A percentile compares a stretch with the other conserved stretches of the same genome.
These are phyloP conservation scores for Drosophila orosa DNA, from an alignment of 1,140 invertebrate genomes.

Conservation along the genomic window DNA sequence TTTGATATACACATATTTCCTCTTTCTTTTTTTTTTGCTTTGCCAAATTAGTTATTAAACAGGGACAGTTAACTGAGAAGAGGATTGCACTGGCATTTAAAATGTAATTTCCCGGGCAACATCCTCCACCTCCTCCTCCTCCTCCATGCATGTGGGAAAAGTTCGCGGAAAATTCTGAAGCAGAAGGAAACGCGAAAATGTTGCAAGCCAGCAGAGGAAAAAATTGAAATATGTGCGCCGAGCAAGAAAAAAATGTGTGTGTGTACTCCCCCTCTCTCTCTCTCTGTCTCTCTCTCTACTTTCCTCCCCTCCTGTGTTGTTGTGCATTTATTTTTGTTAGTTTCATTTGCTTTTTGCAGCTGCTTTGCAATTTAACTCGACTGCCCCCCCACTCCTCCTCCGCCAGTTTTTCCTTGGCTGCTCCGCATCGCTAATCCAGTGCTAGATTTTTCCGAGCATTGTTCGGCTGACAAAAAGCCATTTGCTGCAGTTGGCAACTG, in stretches of 20 bases:
- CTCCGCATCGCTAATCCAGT: slow-evolving; percentile 69
- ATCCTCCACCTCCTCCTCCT: not conserved
- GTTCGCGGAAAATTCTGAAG: slow-evolving; percentile 51
- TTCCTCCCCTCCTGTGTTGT: slow-evolving; percentile 23
- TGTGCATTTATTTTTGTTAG: slow-evolving; percentile 71
- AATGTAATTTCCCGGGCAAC: slow-evolving; percentile 64
- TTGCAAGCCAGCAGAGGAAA: slow-evolving; percentile 36
- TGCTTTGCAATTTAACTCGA: slow-evolving; percentile 53
- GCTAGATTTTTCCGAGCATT: slow-evolving; percentile 68
- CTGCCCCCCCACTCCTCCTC: not conserved
- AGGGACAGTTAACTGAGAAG: slow-evolving; percentile 10
- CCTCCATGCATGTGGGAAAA: slow-evolving; percentile 37
- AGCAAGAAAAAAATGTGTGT: slow-evolving; percentile 32
- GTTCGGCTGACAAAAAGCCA: slow-evolving; percentile 54
- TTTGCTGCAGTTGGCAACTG: slow-evolving; percentile 58
- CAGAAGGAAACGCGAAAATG: slow-evolving; percentile 49
- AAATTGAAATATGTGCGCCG: slow-evolving; percentile 65
- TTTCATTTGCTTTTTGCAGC: slow-evolving; percentile 73
- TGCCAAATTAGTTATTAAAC: slow-evolving; percentile 39
- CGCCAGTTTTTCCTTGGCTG: slow-evolving; percentile 25
- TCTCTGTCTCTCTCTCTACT: not conserved
- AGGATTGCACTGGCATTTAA: slow-evolving; percentile 56
- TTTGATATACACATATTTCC: slow-evolving; percentile 7
- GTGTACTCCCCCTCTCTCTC: slow-evolving; percentile 1
- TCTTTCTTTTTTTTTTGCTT: not conserved